phyloP scores from a whole-genome alignment of 2,888 invertebrate genomes.

The Stenotaenia linearis region DNA sequence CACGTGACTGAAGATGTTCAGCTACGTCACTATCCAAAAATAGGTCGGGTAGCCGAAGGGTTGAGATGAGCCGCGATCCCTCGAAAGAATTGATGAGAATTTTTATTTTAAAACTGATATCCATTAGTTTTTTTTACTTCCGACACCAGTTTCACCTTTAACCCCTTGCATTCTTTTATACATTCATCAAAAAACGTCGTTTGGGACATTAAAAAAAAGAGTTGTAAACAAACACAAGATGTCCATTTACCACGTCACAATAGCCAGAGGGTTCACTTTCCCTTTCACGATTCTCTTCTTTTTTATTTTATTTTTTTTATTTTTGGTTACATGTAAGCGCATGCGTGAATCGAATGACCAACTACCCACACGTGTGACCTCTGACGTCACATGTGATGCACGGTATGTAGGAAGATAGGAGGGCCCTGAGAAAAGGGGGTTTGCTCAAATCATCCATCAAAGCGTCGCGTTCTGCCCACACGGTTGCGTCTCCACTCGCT shows the following conservation, averaged over 20 bases:
- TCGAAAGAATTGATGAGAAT: background rate
- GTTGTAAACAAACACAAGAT: background rate
- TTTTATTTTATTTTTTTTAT: background rate
- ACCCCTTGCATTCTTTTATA: background rate
- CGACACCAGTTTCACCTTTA: background rate
- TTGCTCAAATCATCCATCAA: background rate
- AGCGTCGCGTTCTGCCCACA: background rate
- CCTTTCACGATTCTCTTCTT: background rate
- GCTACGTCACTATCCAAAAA: constrained; percentile 14
- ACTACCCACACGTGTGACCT: constrained; percentile 13
- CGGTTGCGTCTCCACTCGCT: background rate
- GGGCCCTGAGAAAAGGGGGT: constrained; percentile 7
- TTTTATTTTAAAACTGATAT: background rate
- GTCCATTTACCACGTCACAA: background rate
- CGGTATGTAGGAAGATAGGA: background rate
- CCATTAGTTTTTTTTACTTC: background rate
- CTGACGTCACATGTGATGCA: background rate
- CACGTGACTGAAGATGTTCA: constrained; percentile 14
- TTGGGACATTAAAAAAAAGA: background rate
- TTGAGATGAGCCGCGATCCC: background rate
- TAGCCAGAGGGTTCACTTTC: constrained; percentile 10
- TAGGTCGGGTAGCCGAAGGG: constrained; percentile 10
- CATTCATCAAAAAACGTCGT: background rate
- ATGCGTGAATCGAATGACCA: background rate
- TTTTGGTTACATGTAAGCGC: background rate